Percentiles rank a stretch among this genome's conserved stretches.
These are phyloP conservation scores for Blastobasis lacticolella DNA, from an alignment of 2,888 invertebrate genomes.

Conservation along the genomic window DNA sequence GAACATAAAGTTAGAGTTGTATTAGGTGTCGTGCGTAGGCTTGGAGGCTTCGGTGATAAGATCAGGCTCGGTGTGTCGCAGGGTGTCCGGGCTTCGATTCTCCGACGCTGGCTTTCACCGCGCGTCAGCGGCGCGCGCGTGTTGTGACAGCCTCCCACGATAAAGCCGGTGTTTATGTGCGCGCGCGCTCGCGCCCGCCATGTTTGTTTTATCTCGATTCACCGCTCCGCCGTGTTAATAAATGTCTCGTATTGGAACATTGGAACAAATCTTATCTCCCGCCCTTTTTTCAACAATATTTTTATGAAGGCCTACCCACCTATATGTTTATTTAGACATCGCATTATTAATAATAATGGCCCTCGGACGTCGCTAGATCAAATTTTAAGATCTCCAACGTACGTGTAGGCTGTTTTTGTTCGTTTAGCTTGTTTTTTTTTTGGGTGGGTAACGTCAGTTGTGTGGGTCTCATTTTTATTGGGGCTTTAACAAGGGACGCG, in stretches of 20 bases:
- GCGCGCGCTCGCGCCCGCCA: conserved; percentile 68
- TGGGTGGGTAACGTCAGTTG: conserved; percentile 30
- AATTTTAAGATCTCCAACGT: conserved; percentile 55
- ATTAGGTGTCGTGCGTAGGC: conserved; percentile 53
- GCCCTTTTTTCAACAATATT: conserved; percentile 49
- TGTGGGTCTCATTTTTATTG: conserved; percentile 60
- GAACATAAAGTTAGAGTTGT: conserved; percentile 30
- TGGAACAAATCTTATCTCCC: conserved; percentile 34
- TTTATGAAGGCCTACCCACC: conserved; percentile 35
- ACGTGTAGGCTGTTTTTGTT: conserved; percentile 55
- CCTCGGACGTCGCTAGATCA: conserved; percentile 63
- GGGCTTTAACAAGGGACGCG: conserved; percentile 50
- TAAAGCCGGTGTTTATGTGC: conserved; percentile 66
- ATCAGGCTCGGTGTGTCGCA: conserved; percentile 9
- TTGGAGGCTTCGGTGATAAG: conserved; percentile 33
- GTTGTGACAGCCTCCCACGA: conserved; percentile 74
- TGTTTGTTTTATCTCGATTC: conserved; percentile 73
- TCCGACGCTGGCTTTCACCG: conserved; percentile 52
- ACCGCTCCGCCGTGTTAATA: conserved; percentile 66
- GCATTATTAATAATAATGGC: conserved; percentile 71
- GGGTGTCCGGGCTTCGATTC: too few relatives aligned
- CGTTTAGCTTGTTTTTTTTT: conserved; percentile 44
- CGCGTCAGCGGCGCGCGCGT: conserved; percentile 53
- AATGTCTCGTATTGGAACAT: conserved; percentile 58
- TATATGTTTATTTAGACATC: conserved; percentile 67